phyloP scores from a whole-genome alignment of 1,140 invertebrate species.

The Bombus pascuorum region DNA sequence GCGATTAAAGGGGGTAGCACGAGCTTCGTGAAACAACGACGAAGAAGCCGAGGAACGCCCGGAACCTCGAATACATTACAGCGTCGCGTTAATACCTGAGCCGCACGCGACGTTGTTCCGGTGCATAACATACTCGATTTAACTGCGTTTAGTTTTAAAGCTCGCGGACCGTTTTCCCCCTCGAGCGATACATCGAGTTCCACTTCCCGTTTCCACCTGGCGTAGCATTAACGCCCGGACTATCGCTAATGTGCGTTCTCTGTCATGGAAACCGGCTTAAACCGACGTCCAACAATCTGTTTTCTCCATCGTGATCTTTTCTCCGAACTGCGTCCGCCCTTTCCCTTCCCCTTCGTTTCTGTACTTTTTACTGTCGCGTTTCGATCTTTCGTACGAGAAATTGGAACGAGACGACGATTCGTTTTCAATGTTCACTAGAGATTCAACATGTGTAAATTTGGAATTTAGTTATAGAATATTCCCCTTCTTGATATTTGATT shows the following conservation, averaged over 20 bases:
- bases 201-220: constrained; percentile 37
- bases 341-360: background rate
- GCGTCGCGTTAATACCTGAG: constrained; percentile 14
- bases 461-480: too few relatives aligned
- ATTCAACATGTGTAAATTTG: too few relatives aligned
- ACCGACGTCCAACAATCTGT: constrained; percentile 24
- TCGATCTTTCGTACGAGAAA: too few relatives aligned
- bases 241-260: constrained; percentile 36
- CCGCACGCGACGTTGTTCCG: constrained; percentile 41
- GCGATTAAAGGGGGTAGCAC: background rate
- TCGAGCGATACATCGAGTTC: constrained; percentile 45
- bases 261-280: constrained; percentile 44
- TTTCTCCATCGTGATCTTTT: background rate
- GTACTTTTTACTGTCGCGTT: too few relatives aligned
- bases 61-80: constrained; percentile 27
- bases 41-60: constrained; percentile 18
- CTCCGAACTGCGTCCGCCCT: too few relatives aligned
- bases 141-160: constrained; percentile 54
- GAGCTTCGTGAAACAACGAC: background rate
- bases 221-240: constrained; percentile 21
- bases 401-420: too few relatives aligned
- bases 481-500: too few relatives aligned
- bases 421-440: too few relatives aligned
- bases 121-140: constrained; percentile 47
- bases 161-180: constrained; percentile 6